Conservation (phyloP, 2,888 invertebrate species). For the Petrophora chlorosata region DNA sequence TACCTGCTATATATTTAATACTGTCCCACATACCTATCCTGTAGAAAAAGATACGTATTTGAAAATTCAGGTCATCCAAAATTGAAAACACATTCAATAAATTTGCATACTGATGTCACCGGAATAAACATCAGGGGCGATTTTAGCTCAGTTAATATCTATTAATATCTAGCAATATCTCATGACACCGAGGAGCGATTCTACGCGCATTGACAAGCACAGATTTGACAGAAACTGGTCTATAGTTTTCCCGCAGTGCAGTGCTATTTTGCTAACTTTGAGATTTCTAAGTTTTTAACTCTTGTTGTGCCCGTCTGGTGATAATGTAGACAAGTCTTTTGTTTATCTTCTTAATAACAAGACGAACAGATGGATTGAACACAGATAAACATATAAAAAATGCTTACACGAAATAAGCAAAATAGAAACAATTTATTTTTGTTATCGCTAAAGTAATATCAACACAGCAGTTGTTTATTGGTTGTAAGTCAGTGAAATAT, state of each 20-base stretch:
- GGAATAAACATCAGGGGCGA: constrained; percentile 4
- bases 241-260: constrained; percentile 12
- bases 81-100: constrained; percentile 1
- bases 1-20: no score
- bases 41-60: not conserved
- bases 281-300: not conserved
- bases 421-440: constrained; percentile 43
- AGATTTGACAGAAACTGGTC: constrained; percentile 8
- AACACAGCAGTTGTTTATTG: constrained; percentile 61
- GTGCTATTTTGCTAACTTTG: constrained; percentile 1
- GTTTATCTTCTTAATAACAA: no score
- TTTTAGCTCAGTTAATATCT: constrained; percentile 13
- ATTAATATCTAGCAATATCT: constrained; percentile 20
- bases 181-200: constrained; percentile 1
- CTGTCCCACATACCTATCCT: not conserved
- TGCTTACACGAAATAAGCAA: constrained; percentile 36
- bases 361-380: not conserved
- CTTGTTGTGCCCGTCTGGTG: not conserved
- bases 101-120: not conserved
- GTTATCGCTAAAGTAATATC: constrained; percentile 50
- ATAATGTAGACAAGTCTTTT: not conserved
- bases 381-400: constrained; percentile 16
- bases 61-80: not conserved
- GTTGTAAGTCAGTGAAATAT: constrained; percentile 55
- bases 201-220: constrained; percentile 5